phyloP scores from a whole-genome alignment of 2,797 vertebrate species.

The Falco rusticolus region DNA sequence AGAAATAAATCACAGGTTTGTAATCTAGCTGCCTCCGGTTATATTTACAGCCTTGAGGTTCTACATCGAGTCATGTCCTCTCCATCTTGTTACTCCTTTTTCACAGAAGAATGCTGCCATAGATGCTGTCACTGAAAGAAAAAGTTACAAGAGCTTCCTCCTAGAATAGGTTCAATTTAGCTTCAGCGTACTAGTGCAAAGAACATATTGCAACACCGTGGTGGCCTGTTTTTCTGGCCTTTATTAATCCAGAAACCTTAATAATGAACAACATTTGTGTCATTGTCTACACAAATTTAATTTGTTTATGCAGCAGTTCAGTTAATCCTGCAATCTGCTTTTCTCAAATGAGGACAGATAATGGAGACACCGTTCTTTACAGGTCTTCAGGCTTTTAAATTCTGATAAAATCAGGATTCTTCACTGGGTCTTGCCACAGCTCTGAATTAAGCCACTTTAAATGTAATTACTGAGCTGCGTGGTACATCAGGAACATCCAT shows the following conservation, averaged over 20 bases:
- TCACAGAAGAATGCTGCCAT: slow-evolving; percentile 25
- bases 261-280: slow-evolving; percentile 84
- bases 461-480: slow-evolving; percentile 92
- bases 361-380: slow-evolving; percentile 82
- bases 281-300: slow-evolving; percentile 88
- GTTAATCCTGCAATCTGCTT: slow-evolving; percentile 91
- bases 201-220: slow-evolving; percentile 62
- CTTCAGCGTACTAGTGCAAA: slow-evolving; percentile 18
- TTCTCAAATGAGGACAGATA: slow-evolving; percentile 85
- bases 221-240: slow-evolving; percentile 82
- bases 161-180: slow-evolving; percentile 45
- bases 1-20: not conserved
- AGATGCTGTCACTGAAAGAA: slow-evolving; percentile 37
- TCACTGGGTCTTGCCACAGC: slow-evolving; percentile 92
- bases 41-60: not conserved
- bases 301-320: slow-evolving; percentile 88
- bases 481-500: slow-evolving; percentile 89
- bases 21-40: not conserved
- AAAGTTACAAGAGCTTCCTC: slow-evolving; percentile 32
- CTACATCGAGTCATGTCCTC: not conserved
- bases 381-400: slow-evolving; percentile 85
- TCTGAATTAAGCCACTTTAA: slow-evolving; percentile 93
- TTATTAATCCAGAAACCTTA: slow-evolving; percentile 85
- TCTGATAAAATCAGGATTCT: slow-evolving; percentile 96
- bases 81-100: not conserved